These are phyloP conservation scores for Anguilla obscura DNA, from an alignment of 2,797 vertebrate genomes.

Conservation along the genomic window DNA sequence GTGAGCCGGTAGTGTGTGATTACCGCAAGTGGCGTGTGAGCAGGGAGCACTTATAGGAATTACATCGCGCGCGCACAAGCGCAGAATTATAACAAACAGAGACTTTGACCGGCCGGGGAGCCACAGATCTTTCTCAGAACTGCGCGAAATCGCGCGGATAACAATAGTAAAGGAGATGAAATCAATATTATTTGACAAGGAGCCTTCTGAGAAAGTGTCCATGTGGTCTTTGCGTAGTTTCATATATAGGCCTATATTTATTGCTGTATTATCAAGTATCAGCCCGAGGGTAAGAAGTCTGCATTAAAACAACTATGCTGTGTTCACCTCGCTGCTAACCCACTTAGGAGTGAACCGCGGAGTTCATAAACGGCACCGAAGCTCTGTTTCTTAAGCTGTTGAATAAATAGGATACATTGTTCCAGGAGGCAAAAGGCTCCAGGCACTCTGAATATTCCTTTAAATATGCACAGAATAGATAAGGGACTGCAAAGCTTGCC, in stretches of 20 bases:
- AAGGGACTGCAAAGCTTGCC: neutral
- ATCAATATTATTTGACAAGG: slow-evolving; percentile 2
- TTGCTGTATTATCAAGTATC: neutral
- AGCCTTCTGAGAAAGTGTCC: neutral
- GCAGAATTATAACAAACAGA: slow-evolving; percentile 69
- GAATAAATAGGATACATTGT: slow-evolving; percentile 17
- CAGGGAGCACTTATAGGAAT: slow-evolving; percentile 71
- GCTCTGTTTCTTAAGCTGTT: neutral
- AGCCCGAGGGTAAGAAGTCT: neutral
- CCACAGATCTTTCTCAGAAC: neutral
- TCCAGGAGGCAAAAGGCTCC: neutral
- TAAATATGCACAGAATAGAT: slow-evolving; percentile 11
- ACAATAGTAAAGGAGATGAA: neutral
- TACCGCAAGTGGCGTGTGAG: slow-evolving; percentile 32
- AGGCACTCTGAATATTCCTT: neutral
- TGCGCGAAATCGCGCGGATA: neutral
- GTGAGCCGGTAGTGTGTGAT: slow-evolving; percentile 11
- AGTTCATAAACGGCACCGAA: slow-evolving; percentile 4
- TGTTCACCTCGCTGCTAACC: neutral
- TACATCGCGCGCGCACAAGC: slow-evolving; percentile 68
- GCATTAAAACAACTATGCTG: neutral
- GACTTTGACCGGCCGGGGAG: neutral
- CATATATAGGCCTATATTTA: neutral
- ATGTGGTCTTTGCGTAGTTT: neutral
- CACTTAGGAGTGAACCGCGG: neutral